A percentile compares a stretch with the other conserved stretches of the same genome.
Evolutionary conservation across 2,113 vertebrate genomes (phyloP).

Genomic region (Reinhardtius hippoglossoides): DNA sequence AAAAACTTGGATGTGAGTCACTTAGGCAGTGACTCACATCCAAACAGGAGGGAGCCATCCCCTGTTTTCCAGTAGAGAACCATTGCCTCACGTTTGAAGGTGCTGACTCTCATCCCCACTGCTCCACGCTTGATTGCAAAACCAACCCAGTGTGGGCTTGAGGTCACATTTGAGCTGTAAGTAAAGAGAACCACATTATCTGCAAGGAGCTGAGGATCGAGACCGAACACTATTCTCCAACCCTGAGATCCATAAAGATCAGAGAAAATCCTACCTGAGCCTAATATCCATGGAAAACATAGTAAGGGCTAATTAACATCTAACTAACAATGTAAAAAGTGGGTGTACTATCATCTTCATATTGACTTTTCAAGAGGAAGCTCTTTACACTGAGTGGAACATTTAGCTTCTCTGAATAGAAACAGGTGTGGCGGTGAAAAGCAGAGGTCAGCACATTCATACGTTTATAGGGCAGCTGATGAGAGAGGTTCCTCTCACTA

Average conservation of each 20-base stretch:
- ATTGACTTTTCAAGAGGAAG: slow-evolving; percentile 29
- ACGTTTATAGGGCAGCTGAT: background rate
- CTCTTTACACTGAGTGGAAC: slow-evolving; percentile 40
- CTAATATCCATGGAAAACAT: background rate
- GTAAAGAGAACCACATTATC: background rate
- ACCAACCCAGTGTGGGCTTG: background rate
- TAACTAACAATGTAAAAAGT: background rate
- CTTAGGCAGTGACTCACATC: background rate
- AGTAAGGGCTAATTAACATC: background rate
- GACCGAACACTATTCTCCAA: no score
- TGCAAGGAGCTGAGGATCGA: background rate
- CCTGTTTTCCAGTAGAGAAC: background rate
- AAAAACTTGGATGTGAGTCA: background rate
- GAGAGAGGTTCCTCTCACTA: slow-evolving; percentile 31
- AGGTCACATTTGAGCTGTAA: background rate
- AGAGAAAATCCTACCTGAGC: background rate
- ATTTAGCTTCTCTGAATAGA: slow-evolving; percentile 54
- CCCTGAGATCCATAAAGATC: background rate
- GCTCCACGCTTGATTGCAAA: background rate
- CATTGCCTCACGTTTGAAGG: background rate
- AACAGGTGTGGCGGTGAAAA: slow-evolving; percentile 56
- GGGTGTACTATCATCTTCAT: background rate
- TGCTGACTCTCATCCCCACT: background rate
- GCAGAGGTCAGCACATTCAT: slow-evolving; percentile 22
- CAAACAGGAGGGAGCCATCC: background rate